Evolutionary conservation across 2,797 vertebrate genomes (phyloP), one percentile per base, ranked within the genome.

Genomic region (Pangasius mekongensis): DNA sequence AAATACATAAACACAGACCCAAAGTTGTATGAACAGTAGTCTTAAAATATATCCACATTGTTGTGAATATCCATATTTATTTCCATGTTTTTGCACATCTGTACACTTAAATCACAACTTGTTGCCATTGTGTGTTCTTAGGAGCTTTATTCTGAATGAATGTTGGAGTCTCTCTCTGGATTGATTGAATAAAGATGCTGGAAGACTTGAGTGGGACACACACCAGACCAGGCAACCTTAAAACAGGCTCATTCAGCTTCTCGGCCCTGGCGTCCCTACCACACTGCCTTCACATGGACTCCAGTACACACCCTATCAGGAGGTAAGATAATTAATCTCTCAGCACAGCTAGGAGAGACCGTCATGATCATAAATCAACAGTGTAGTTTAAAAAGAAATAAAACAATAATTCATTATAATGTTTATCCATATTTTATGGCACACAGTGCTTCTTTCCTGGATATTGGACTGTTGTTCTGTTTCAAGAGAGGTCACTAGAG

Each of bases 201-300:
- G 96, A 96, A 86, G 96, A 95, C 93, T 94, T 96, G 76, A 91
- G 94, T 89, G 89, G 94, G 93, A 93, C 94, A 92, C 95, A 95
- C 33, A 92, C 91, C 93, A 95, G 95, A 91, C 92, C 95, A 91
- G 90, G 95, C 84, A 93, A 94, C 86, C 93, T 95, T 86, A 92
- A 95, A 76, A 95, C 96, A 88, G 91, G 95, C 91, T 95, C 96
- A 33, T 95, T 96, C 93, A 96, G 95, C 94, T 96, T 96, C 94
- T 95, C 94, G 92, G 94, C 94, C 91, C 95, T 96, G 93, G 95
- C 95, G 0, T 92, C 94, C 69, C 92, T 96, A 87, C 95, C 96
- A 73, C 94, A 94, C 30, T 95, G 95, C 90, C 93, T 95, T 0
- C 95, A 96, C 91, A 93, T 96, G 95, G 96, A 96, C 81, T 90